These are phyloP conservation scores for Hemichromis elongatus DNA, from an alignment of 2,113 vertebrate species.

Conservation along the genomic window DNA sequence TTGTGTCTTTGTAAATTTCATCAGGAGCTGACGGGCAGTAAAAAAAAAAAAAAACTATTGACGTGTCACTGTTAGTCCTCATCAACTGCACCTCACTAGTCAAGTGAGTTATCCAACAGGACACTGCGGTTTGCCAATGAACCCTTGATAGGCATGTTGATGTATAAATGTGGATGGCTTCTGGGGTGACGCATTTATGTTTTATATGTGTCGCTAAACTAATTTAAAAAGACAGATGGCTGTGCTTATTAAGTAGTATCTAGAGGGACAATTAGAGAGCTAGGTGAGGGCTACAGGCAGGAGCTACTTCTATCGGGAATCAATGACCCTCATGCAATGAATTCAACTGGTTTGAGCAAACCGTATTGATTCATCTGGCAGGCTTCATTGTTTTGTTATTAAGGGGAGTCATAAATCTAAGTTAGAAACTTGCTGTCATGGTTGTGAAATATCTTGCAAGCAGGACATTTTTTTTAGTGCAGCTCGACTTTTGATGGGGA, in stretches of 20 bases:
- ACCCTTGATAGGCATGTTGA: background rate
- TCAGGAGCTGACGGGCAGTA: conserved; percentile 7
- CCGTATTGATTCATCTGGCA: conserved; percentile 43
- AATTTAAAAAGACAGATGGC: conserved; percentile 48
- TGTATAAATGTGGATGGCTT: conserved; percentile 3
- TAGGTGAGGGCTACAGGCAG: conserved; percentile 2
- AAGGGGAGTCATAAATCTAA: conserved; percentile 9
- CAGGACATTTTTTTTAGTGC: background rate
- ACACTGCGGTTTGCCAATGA: conserved; percentile 11
- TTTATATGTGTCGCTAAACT: background rate
- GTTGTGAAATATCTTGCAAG: background rate
- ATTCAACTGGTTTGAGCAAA: conserved; percentile 42
- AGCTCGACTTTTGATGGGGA: background rate
- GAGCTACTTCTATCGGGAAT: conserved; percentile 38
- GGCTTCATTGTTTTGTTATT: conserved; percentile 25
- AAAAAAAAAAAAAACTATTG: background rate
- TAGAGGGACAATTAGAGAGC: conserved; percentile 34
- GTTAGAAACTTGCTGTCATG: background rate
- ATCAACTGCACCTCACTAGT: background rate
- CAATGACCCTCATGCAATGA: conserved; percentile 44
- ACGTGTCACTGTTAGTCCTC: conserved; percentile 17
- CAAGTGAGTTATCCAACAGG: conserved; percentile 13
- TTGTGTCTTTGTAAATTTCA: background rate
- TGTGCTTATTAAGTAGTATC: conserved; percentile 35
- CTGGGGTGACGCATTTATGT: background rate